Evolutionary conservation across 1,140 invertebrate genomes (phyloP), one percentile per base, ranked within the genome.

Genomic region (Gryon sp.): DNA sequence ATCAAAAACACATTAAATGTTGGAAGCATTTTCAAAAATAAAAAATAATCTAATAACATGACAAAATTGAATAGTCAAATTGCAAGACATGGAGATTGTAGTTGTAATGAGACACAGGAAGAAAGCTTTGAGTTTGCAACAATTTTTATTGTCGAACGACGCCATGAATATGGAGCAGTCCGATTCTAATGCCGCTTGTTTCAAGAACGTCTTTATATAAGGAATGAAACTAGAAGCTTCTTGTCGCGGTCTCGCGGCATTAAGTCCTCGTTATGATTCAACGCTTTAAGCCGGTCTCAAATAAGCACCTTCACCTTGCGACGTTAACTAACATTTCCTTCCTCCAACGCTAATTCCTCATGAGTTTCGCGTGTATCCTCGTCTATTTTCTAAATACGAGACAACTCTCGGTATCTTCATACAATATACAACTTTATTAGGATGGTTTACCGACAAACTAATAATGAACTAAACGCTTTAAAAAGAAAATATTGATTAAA

Each of bases 201-300:
- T 82, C 79, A 63, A 55, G 65, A 80, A 80, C 68, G 68, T 81
- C 76, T 43, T 78, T 78, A 70, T 57, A 68, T 26, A 73, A 41
- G 76, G 76, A 81, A 83, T 75, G 80, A 83, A 76, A 76, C 72
- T 52, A 55, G 63, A 66, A 78, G 82, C 80, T 87, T 85, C 83
- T 84, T 80, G 82, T 83, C 82, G 80, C 70, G 81, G 78, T 81
- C 83, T 86, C 82, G 84, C 68, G 83, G 83, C 72, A 79, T 80
- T 86, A 86, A 86, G 82, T 86, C 84, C 84, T 87, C 80, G 84
- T 87, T 87, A 87, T 86, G 84, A 87, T 87, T 86, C 84, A 87
- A 86, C 84, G 84, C 79, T 80, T 83, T 86, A 86, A 86, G 84
- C 81, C 74, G 80, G 79, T 83, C 78, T 84, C 84, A 82, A 79